Evolutionary conservation across 2,113 vertebrate species (phyloP).

Genomic region (Heterocephalus glaber): DNA sequence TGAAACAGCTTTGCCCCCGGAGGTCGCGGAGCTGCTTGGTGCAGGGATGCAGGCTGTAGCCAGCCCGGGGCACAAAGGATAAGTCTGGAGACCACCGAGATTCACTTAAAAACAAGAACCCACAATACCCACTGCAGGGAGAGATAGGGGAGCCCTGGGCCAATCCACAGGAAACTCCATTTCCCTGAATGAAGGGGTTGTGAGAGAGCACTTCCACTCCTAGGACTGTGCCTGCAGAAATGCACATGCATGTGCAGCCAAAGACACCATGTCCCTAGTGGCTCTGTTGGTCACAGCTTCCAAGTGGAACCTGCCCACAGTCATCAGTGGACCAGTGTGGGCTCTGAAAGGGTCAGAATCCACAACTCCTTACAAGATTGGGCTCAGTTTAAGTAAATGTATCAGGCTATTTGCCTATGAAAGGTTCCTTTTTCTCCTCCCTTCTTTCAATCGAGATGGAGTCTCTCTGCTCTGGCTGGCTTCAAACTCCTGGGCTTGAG

Average conservation of each 20-base stretch:
- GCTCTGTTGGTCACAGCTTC: background rate
- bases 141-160: background rate
- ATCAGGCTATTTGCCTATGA: background rate
- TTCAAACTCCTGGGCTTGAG: background rate
- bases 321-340: fast-evolving
- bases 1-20: background rate
- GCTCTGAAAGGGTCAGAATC: fast-evolving
- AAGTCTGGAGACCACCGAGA: background rate
- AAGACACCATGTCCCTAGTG: fast-evolving
- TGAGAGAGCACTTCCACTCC: background rate
- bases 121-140: background rate
- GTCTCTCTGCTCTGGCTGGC: background rate
- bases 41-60: background rate
- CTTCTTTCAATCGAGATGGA: background rate
- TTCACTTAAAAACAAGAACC: background rate
- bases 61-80: background rate
- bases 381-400: background rate
- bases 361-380: background rate
- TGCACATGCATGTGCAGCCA: fast-evolving
- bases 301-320: fast-evolving
- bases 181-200: background rate
- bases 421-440: background rate
- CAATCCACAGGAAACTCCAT: background rate
- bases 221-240: background rate
- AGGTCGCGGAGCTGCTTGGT: background rate